phyloP scores from a whole-genome alignment of 2,797 vertebrate species.

The Gila robusta region DNA sequence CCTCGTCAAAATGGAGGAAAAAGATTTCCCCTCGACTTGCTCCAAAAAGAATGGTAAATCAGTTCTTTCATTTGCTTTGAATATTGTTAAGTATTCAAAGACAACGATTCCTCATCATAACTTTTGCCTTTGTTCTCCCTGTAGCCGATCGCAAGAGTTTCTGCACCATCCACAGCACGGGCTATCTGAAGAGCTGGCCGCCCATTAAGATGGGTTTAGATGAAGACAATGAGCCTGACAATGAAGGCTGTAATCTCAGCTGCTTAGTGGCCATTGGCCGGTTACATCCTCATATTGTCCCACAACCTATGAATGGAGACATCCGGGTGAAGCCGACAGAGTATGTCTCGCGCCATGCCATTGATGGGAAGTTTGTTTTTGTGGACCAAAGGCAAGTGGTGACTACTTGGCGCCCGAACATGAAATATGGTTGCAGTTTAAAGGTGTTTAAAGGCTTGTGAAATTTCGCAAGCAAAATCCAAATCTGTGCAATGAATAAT shows the following conservation, averaged over 20 bases:
- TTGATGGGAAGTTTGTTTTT: constrained; percentile 96
- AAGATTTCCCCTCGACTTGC: constrained; percentile 81
- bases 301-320: constrained; percentile 82
- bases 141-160: constrained; percentile 88
- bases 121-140: constrained; percentile 31
- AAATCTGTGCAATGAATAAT: background rate
- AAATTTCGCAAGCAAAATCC: background rate
- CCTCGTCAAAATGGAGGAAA: constrained; percentile 86
- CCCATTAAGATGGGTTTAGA: constrained; percentile 90
- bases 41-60: constrained; percentile 92
- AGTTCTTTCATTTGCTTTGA: background rate
- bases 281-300: constrained; percentile 84
- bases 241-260: constrained; percentile 87
- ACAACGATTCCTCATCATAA: background rate
- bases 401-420: background rate
- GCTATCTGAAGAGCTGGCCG: constrained; percentile 93
- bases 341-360: constrained; percentile 92
- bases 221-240: constrained; percentile 85
- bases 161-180: constrained; percentile 96
- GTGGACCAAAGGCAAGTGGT: constrained; percentile 94
- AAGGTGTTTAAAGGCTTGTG: too few species aligned
- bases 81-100: background rate
- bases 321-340: constrained; percentile 88
- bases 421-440: background rate
- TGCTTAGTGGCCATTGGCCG: constrained; percentile 94